Evolutionary conservation across 1,140 invertebrate genomes (phyloP).

Genomic region (Zaprionus gabonicus): DNA sequence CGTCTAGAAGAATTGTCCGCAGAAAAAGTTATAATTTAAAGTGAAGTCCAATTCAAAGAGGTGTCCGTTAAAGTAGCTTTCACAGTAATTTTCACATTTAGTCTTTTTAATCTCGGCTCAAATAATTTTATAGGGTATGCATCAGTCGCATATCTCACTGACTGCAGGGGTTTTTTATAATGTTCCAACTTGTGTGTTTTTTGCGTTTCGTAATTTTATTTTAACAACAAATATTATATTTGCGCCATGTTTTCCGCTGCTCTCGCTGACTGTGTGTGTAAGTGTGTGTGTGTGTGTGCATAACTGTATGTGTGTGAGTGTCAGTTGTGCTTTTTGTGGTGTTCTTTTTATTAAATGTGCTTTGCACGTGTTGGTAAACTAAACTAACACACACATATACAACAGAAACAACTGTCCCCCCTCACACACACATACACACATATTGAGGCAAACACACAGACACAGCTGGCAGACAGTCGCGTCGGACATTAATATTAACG

Average conservation of each 20-base stretch:
- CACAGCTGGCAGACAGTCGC: constrained; percentile 69
- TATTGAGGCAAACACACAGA: constrained; percentile 25
- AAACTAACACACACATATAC: constrained; percentile 38
- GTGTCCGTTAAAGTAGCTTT: too few species aligned
- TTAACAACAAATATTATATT: constrained; percentile 80
- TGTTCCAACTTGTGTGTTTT: constrained; percentile 59
- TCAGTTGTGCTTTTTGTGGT: constrained; percentile 49
- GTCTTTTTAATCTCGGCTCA: too few species aligned
- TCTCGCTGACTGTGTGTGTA: constrained; percentile 5
- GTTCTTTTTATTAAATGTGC: constrained; percentile 73
- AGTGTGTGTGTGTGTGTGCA: background rate
- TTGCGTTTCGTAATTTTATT: constrained; percentile 70
- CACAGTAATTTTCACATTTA: background rate
- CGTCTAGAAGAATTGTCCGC: too few species aligned
- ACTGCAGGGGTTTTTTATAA: constrained; percentile 41
- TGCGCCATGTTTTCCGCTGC: constrained; percentile 70
- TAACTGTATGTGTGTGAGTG: background rate
- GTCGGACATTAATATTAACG: constrained; percentile 79
- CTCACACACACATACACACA: constrained; percentile 31
- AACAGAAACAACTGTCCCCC: constrained; percentile 15
- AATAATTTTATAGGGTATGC: constrained; percentile 26
- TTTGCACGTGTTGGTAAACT: constrained; percentile 79
- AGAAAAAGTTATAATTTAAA: too few species aligned
- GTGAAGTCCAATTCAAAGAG: too few species aligned
- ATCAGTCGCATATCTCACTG: background rate